phyloP scores from a whole-genome alignment of 2,888 invertebrate species.

The Drepanosiphum platanoidis region DNA sequence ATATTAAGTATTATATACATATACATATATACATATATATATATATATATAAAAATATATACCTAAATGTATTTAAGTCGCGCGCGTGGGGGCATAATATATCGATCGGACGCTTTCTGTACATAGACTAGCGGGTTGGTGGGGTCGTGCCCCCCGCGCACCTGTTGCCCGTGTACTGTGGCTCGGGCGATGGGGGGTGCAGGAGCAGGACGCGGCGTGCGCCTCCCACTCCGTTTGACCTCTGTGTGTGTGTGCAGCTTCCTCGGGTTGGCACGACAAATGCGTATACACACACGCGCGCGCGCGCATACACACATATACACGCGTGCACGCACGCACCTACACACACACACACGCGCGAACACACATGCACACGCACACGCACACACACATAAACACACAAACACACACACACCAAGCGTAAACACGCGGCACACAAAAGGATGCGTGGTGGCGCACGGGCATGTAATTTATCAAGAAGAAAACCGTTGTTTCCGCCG shows the following conservation, averaged over 20 bases:
- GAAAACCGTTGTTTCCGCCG: not conserved
- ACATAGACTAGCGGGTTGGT: not conserved
- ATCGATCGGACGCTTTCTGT: slow-evolving; percentile 29
- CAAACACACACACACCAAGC: not conserved
- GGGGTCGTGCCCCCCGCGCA: slow-evolving; percentile 50
- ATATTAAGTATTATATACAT: not conserved
- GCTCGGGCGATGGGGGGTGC: slow-evolving; percentile 7
- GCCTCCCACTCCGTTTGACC: slow-evolving; percentile 52
- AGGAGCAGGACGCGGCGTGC: not conserved
- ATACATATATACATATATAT: not conserved
- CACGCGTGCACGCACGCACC: not conserved
- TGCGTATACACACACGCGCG: not conserved
- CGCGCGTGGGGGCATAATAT: slow-evolving; percentile 18
- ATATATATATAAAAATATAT: not conserved
- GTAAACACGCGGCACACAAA: not conserved
- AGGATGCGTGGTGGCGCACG: not conserved
- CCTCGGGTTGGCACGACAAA: slow-evolving; percentile 9
- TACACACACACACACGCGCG: not conserved
- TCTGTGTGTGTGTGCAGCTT: slow-evolving; percentile 54
- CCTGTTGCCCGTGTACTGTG: slow-evolving; percentile 40
- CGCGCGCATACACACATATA: not conserved
- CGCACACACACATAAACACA: not conserved
- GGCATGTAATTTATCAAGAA: slow-evolving; percentile 10
- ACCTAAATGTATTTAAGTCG: not conserved
- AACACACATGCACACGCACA: not conserved